phyloP scores from a whole-genome alignment of 2,888 invertebrate species.

The Anorthoa munda region DNA sequence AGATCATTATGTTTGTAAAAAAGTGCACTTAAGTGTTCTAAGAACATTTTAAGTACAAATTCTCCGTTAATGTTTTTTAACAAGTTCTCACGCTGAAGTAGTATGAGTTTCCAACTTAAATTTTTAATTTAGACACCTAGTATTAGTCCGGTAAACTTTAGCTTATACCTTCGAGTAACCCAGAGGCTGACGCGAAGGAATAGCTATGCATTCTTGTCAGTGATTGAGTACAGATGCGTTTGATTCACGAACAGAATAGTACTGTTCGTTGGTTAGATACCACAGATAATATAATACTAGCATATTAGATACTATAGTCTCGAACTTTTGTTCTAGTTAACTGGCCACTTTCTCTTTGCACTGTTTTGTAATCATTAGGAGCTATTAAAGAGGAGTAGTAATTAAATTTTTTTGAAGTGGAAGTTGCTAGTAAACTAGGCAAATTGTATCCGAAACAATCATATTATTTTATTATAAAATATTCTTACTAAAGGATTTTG shows the following conservation, averaged over 20 bases:
- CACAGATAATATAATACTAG: no score
- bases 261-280: slow-evolving; percentile 5
- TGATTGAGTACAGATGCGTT: slow-evolving; percentile 5
- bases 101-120: neutral
- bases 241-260: neutral
- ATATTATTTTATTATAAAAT: neutral
- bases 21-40: no score
- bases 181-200: neutral
- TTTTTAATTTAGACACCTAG: neutral
- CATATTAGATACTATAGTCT: no score
- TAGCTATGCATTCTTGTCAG: neutral
- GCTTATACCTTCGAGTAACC: neutral
- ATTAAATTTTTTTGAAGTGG: neutral
- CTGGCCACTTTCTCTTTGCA: slow-evolving; percentile 31
- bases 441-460: neutral
- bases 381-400: neutral
- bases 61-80: neutral
- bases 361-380: neutral
- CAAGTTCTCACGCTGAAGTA: neutral
- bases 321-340: slow-evolving; percentile 23
- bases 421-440: neutral
- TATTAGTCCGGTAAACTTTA: neutral
- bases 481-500: no score
- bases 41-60: neutral
- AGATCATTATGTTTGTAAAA: no score